Percentiles rank a stretch among this genome's conserved stretches.
Conservation (phyloP, 2,888 invertebrate species). For the Atherix ibis region DNA sequence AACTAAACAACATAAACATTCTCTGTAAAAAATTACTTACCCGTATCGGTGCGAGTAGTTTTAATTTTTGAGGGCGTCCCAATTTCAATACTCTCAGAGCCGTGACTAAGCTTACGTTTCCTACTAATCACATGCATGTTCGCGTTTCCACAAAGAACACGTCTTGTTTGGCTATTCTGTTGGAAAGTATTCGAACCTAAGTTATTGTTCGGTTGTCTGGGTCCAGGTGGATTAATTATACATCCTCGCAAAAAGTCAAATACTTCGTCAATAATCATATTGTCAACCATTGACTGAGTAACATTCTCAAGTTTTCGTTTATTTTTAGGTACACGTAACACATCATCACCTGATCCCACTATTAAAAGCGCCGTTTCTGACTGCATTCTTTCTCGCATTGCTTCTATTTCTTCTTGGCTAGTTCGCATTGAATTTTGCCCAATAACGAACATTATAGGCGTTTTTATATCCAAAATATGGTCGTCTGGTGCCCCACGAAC, state of each 20-base stretch:
- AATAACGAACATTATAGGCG: slow-evolving; percentile 61
- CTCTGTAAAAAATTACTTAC: no score
- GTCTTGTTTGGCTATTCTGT: neutral
- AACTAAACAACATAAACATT: no score
- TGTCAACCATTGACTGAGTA: slow-evolving; percentile 65
- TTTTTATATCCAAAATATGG: slow-evolving; percentile 50
- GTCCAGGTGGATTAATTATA: slow-evolving; percentile 40
- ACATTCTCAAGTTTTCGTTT: slow-evolving; percentile 58
- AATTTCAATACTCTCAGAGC: no score
- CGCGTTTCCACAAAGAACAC: no score
- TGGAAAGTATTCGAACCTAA: slow-evolving; percentile 1
- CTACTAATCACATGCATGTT: slow-evolving; percentile 12
- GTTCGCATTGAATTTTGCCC: slow-evolving; percentile 55
- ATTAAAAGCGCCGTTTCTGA: slow-evolving; percentile 61
- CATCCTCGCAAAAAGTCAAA: slow-evolving; percentile 46
- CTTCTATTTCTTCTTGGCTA: slow-evolving; percentile 60
- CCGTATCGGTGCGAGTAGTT: no score
- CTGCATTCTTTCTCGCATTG: slow-evolving; percentile 56
- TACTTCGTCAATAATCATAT: slow-evolving; percentile 55
- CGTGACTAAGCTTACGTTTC: slow-evolving; percentile 12
- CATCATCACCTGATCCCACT: slow-evolving; percentile 65
- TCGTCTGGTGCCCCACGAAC: slow-evolving; percentile 62
- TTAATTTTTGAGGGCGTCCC: no score
- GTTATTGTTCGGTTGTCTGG: slow-evolving; percentile 14
- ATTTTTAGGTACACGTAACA: slow-evolving; percentile 49